Conservation (phyloP, 2,113 vertebrate species). For the Trogon melanurus region DNA sequence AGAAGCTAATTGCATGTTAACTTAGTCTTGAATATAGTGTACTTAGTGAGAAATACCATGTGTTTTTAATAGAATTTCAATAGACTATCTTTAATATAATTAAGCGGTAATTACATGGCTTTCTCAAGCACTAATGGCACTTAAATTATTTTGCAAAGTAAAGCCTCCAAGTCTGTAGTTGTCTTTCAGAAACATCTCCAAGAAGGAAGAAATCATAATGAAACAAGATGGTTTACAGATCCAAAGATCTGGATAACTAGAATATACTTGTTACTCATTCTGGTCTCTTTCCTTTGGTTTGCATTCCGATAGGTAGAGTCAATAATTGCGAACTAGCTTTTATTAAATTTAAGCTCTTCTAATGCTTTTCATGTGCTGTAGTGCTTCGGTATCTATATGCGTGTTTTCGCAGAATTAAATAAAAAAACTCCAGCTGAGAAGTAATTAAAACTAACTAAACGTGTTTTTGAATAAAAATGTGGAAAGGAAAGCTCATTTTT, state of each 20-base stretch:
- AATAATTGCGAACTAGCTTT: neutral
- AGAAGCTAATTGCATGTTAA: fast-evolving
- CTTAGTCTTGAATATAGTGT: neutral
- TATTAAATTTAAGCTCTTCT: neutral
- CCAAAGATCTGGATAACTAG: neutral
- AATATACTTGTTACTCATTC: neutral
- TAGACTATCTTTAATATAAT: neutral
- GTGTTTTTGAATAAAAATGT: neutral
- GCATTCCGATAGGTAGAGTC: neutral
- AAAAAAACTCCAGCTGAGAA: neutral
- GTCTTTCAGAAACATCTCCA: neutral
- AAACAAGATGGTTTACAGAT: neutral
- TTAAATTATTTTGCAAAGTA: neutral
- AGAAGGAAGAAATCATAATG: neutral
- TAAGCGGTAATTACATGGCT: neutral
- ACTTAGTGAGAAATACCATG: neutral
- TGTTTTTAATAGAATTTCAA: neutral
- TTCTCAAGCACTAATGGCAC: neutral
- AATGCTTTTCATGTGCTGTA: neutral
- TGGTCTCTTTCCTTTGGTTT: neutral
- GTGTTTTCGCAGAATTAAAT: neutral
- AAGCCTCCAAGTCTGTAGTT: neutral
- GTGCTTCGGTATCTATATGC: neutral
- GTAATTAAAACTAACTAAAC: neutral
- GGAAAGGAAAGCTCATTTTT: neutral